Base-by-base conservation (phyloP, 2,797 vertebrate genomes). In the Enteromius afrohamiltoni region DNA sequence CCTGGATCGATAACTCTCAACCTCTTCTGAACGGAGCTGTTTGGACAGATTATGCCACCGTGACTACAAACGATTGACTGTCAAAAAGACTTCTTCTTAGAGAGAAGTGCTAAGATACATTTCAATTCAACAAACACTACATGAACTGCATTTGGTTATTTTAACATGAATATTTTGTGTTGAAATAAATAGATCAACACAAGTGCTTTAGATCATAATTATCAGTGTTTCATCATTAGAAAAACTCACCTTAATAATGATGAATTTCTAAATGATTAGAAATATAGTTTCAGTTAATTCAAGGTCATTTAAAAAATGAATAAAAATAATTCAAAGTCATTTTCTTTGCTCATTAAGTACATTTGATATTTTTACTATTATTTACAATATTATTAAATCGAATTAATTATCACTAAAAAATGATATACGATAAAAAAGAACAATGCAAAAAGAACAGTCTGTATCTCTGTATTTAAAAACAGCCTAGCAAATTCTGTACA, bases 1-100 rank as follows among this genome's bases (percentile, higher is more conserved):
- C 19, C 6, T 3, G 37, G 62, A 86, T 88, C 70, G 29, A 87
- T 88, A 87, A 65, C 53, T 82, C 71, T 85, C 85, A 80, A 87
- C 83, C 83, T 85, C 64, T 67, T 73, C 58, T 58, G 69, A 79
- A 62, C 21, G n/a, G 42, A 82, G 74, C 60, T 60, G 75, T 86
- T 85, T 78, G 60, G 68, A 76, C 70, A 84, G 83, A 86, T 84
- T 73, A 71, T 78, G 77, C 55, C 82, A 83, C 74, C n/a, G 68
- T 79, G 74, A 62, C 60, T 21, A 58, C 21, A 42, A 86, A 58
- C 51, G 42, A 84, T 76, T 79, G 74, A 64, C 73, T 76, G 40
- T 82, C 60, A 69, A 81, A 42, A 37, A 86, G 80, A 83, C 31
- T 55, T n/a, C 40, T 45, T 74, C 26, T 80, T 68, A 69, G 23